Base-by-base conservation (phyloP, 1,140 invertebrate genomes). In the Parasteatoda tepidariorum region DNA sequence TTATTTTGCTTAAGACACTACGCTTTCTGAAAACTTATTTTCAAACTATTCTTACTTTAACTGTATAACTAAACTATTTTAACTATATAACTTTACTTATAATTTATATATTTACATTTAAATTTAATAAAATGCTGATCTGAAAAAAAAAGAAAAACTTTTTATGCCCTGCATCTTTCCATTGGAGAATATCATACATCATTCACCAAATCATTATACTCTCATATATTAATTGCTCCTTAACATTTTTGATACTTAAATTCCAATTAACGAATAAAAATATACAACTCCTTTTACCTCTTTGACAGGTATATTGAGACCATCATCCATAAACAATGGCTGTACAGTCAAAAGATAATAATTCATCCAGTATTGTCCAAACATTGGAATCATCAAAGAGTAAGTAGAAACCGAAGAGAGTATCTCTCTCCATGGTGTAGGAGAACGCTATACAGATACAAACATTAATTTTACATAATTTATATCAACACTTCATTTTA, bases 311-410 rank as follows among this genome's bases (percentile, higher is more conserved):
- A 79, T 79, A n/a, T 79, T 30, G 2, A 79, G 64, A 26, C 67
- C 34, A 2, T 62, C 68, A 2, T 64, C 76, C 76, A 79, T 15
- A 22, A 67, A 79, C 0, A 48, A 67, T 2, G 76, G 76, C 41
- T 79, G 76, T 5, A 79, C 76, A 2, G 76, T 67, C 2, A 79
- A 15, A 22, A 79, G 68, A 30, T 79, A 79, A 28, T 67, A 79
- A 0, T 62, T 64, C 76, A 79, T 79, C 76, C 76, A 79, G 48
- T 79, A 79, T 15, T 79, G 76, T 15, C 76, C 76, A 9, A 79
- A 79, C 5, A 79, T 18, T 6, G 76, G 62, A 18, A 79, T 1
- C 15, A 68, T 64, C 5, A 79, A 22, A 26, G 74, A 73, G 48
- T 75, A 84, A 2, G 74, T 81, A 9, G 83, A 55, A 5, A 84